Evolutionary conservation across 2,888 invertebrate species (phyloP).

Genomic region (Dynastes tityus): DNA sequence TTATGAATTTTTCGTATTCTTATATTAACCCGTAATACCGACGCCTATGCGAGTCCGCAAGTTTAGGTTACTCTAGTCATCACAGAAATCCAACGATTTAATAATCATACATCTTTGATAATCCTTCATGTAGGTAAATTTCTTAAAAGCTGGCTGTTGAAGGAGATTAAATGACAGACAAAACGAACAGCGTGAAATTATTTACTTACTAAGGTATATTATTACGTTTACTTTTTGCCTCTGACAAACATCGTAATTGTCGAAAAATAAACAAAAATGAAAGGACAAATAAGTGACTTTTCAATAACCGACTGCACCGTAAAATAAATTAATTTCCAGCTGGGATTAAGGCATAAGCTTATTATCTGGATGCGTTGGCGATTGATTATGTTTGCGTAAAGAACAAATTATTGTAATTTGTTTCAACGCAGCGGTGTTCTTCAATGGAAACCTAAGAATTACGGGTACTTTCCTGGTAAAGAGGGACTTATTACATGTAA

Average conservation of each 20-base stretch:
- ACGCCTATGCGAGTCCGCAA: no score
- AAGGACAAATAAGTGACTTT: no score
- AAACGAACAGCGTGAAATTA: neutral
- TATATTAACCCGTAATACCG: no score
- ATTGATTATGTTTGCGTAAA: conserved; percentile 11
- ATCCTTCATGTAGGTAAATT: conserved; percentile 5
- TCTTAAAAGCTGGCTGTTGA: neutral
- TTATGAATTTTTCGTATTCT: no score
- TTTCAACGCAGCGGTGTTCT: neutral
- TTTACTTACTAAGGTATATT: conserved; percentile 9
- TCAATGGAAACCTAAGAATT: neutral
- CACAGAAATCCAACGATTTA: neutral
- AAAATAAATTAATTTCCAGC: conserved; percentile 7
- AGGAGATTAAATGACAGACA: conserved; percentile 13
- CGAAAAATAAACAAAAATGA: neutral
- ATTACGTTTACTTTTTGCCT: conserved; percentile 6
- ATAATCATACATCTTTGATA: neutral
- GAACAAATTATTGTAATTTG: conserved; percentile 4
- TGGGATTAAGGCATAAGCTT: conserved; percentile 4
- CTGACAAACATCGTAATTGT: conserved; percentile 10
- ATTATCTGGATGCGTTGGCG: neutral
- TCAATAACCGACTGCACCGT: neutral
- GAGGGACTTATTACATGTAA: no score
- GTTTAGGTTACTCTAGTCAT: neutral
- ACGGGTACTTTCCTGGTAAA: no score